Evolutionary conservation across 2,113 vertebrate species (phyloP), one percentile per base, ranked within the genome.

Genomic region (Phocoena sinus): DNA sequence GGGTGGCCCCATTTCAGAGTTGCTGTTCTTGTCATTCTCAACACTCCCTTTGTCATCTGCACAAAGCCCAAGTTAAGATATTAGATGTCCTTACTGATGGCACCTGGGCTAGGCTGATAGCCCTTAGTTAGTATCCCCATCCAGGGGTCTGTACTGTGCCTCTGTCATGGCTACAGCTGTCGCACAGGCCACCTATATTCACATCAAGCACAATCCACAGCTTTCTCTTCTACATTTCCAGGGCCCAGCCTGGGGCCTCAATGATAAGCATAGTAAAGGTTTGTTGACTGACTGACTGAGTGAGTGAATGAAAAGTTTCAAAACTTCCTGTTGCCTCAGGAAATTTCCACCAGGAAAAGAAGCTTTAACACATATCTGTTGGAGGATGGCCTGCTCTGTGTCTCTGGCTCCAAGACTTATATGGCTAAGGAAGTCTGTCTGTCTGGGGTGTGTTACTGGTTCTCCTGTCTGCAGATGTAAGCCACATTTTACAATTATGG

Each of bases 321-420:
- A 44, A 83, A 28, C 17, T 92, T 71, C 21, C 77, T 47, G 65
- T 71, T 71, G 31, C 15, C 68, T 50, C 41, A 31, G 10, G 21
- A 92, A 36, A 70, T 71, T 73, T 68, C 31, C 31, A 36, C 41
- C 31, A 28, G 47, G 81, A 85, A 93, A 76, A 85, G n/a, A 26
- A 76, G 10, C 81, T 85, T 67, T 67, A 13, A 41, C 18, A n/a
- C 3, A 26, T 12, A 85, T 53, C 44, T 44, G 8, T 38, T 23
- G n/a, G 60, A 21, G 25, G 26, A 17, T 41, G 31, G 53, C 31
- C 65, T 60, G 14, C 28, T 44, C 4, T 20, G 50, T 8, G 23
- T 92, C 65, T 74, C 56, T 0, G 12, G 80, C 36, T 21, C 28
- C 18, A 70, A 44, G 17, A 31, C 28, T 3, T 18, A 25, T 2